Evolutionary conservation across 2,888 invertebrate genomes (phyloP).

Genomic region (Macroteleia sp.): DNA sequence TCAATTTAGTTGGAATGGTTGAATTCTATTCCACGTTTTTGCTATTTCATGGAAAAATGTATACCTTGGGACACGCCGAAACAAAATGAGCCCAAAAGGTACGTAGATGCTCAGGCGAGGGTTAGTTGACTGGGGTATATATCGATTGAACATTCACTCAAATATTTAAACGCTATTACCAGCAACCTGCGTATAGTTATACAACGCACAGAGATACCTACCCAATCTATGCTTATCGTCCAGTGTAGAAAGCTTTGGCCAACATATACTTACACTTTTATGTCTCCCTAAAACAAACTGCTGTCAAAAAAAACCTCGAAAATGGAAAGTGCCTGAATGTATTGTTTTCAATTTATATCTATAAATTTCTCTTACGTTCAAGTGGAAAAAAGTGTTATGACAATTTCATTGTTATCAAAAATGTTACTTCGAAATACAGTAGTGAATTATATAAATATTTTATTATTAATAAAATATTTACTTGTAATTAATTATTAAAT

Average conservation of each 20-base stretch:
- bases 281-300: neutral
- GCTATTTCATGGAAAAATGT: slow-evolving; percentile 78
- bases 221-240: slow-evolving; percentile 39
- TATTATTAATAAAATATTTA: too few species aligned
- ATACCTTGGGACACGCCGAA: slow-evolving; percentile 65
- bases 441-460: too few species aligned
- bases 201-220: slow-evolving; percentile 55
- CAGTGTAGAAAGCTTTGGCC: slow-evolving; percentile 18
- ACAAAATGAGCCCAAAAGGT: slow-evolving; percentile 69
- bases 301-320: too few species aligned
- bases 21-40: slow-evolving; percentile 77
- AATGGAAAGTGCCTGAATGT: too few species aligned
- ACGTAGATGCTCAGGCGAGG: slow-evolving; percentile 46
- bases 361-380: too few species aligned
- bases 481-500: too few species aligned
- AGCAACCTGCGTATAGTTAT: slow-evolving; percentile 71
- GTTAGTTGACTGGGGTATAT: slow-evolving; percentile 69
- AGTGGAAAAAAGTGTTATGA: too few species aligned
- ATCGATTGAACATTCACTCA: slow-evolving; percentile 82
- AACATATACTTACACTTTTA: slow-evolving; percentile 2
- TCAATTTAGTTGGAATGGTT: slow-evolving; percentile 66
- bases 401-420: too few species aligned
- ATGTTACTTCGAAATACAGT: too few species aligned
- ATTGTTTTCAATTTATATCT: too few species aligned
- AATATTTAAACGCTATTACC: slow-evolving; percentile 83